Evolutionary conservation across 1,140 invertebrate species (phyloP).

Genomic region (Antheraea mylitta): DNA sequence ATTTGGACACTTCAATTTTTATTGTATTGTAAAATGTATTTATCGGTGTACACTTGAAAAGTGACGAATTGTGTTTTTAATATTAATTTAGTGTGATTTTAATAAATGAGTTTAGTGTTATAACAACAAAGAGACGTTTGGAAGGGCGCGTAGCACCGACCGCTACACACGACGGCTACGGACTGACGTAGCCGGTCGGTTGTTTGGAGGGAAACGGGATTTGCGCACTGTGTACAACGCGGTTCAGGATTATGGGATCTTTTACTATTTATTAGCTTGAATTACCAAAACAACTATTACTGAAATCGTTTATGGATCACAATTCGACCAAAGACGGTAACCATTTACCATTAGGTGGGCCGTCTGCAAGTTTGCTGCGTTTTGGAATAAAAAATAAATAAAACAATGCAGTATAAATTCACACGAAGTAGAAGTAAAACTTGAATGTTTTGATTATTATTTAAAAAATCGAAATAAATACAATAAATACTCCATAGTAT

Average conservation of each 20-base stretch:
- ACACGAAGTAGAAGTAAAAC: no score
- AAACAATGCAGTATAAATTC: no score
- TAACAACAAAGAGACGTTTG: constrained; percentile 26
- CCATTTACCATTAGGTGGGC: no score
- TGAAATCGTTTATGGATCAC: no score
- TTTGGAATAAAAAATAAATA: no score
- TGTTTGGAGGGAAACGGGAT: constrained; percentile 51
- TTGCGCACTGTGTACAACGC: constrained; percentile 43
- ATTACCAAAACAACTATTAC: neutral
- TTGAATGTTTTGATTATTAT: no score
- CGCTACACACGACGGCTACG: constrained; percentile 30
- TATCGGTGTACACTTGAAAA: neutral
- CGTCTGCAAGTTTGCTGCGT: no score
- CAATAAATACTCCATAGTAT: no score
- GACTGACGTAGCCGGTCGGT: constrained; percentile 19
- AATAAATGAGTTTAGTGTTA: constrained; percentile 28
- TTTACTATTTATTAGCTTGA: neutral
- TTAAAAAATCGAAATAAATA: no score
- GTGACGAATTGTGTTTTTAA: no score
- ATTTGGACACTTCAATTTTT: neutral
- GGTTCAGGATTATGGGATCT: neutral
- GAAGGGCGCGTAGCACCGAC: constrained; percentile 16
- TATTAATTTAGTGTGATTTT: constrained; percentile 20
- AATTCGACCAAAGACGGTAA: no score
- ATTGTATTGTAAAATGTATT: neutral